A percentile compares a stretch with the other conserved stretches of the same genome.
These are phyloP conservation scores for Neodontobutis hainanensis DNA, from an alignment of 2,113 vertebrate species.

Conservation along the genomic window DNA sequence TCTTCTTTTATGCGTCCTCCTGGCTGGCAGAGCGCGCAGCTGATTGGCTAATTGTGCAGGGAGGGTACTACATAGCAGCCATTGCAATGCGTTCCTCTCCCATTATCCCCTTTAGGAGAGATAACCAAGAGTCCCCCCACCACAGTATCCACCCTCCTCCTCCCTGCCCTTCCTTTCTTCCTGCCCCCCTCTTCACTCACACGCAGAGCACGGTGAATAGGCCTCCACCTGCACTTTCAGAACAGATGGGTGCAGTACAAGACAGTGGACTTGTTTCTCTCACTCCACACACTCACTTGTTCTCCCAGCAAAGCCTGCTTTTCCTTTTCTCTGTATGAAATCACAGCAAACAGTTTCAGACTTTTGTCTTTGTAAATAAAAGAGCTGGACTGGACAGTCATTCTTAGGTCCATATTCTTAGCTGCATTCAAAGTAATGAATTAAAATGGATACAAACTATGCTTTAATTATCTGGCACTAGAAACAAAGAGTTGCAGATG, in stretches of 20 bases:
- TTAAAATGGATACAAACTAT: slow-evolving; percentile 23
- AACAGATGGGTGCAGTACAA: slow-evolving; percentile 82
- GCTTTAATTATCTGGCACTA: slow-evolving; percentile 33
- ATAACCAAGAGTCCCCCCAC: slow-evolving; percentile 73
- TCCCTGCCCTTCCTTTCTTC: slow-evolving; percentile 77
- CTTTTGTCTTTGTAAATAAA: slow-evolving; percentile 64
- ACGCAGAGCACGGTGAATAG: slow-evolving; percentile 76
- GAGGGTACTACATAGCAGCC: slow-evolving; percentile 84
- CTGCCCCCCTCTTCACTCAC: slow-evolving; percentile 55
- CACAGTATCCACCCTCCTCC: slow-evolving; percentile 70
- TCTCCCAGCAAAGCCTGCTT: slow-evolving; percentile 34
- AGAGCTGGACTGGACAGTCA: slow-evolving; percentile 23
- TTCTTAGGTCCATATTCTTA: slow-evolving; percentile 29
- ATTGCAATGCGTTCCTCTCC: slow-evolving; percentile 81
- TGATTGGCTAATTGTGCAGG: slow-evolving; percentile 86
- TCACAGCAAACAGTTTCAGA: slow-evolving; percentile 51
- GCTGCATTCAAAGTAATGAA: slow-evolving; percentile 15
- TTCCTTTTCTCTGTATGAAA: slow-evolving; percentile 50
- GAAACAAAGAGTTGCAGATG: slow-evolving; percentile 49
- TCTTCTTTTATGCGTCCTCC: slow-evolving; percentile 86
- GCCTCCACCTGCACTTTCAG: slow-evolving; percentile 82
- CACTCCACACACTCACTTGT: slow-evolving; percentile 53
- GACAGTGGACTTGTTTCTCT: slow-evolving; percentile 74
- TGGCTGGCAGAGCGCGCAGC: slow-evolving; percentile 77
- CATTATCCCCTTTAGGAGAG: slow-evolving; percentile 84